Conservation (phyloP, 1,140 invertebrate genomes). For the Hermetia illucens region DNA sequence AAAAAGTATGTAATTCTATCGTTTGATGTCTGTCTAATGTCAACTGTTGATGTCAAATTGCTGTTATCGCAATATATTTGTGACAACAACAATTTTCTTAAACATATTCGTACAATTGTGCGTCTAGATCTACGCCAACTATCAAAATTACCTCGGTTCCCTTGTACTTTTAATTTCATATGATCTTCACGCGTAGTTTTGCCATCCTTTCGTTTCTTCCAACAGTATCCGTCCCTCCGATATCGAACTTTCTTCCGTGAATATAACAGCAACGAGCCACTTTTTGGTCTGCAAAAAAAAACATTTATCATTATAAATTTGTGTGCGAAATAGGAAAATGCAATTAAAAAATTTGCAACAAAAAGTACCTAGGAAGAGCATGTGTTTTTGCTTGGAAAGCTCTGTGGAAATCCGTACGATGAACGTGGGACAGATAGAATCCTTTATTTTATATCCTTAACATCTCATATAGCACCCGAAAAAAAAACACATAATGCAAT, state of each 20-base stretch:
- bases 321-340: not conserved
- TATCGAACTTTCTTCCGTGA: conserved; percentile 92
- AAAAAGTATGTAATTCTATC: no score
- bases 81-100: not conserved
- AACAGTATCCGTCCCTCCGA: conserved; percentile 92
- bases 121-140: not conserved
- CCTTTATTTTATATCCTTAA: no score
- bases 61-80: not conserved
- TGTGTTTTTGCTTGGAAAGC: no score
- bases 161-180: conserved; percentile 97
- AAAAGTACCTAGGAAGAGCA: not conserved
- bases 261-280: conserved; percentile 93
- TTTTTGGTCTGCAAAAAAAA: conserved; percentile 63
- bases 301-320: not conserved
- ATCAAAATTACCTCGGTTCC: conserved; percentile 63
- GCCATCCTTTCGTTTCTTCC: conserved; percentile 97
- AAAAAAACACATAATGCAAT: no score
- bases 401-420: no score
- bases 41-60: not conserved
- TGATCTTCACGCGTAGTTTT: conserved; percentile 97
- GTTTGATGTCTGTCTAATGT: not conserved
- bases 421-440: no score
- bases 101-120: not conserved
- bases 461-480: no score
- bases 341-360: conserved; percentile 1